Evolutionary conservation across 2,888 invertebrate genomes (phyloP).

Genomic region (Caenorhabditis afra): DNA sequence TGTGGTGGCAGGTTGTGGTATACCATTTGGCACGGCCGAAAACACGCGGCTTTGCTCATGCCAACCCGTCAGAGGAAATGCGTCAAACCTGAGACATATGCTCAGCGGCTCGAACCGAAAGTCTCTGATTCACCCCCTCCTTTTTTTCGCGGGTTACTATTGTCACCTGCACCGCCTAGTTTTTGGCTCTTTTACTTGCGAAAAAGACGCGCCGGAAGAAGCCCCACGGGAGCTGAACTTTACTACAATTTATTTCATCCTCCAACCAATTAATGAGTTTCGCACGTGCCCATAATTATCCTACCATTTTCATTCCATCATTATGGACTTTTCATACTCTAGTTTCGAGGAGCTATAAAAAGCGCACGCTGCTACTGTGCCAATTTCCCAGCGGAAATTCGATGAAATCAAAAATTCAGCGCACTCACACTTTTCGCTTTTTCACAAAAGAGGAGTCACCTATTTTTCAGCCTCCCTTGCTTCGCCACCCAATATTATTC

Average conservation of each 20-base stretch:
- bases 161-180: not conserved
- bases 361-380: not conserved
- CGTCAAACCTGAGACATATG: constrained; percentile 15
- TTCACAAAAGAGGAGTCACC: constrained; percentile 4
- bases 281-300: too few species aligned
- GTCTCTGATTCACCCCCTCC: constrained; percentile 3
- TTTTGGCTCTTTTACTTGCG: too few species aligned
- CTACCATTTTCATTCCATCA: too few species aligned
- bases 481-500: constrained; percentile 5
- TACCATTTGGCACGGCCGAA: constrained; percentile 5
- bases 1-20: too few species aligned
- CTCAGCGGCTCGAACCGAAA: not conserved
- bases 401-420: not conserved
- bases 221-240: too few species aligned
- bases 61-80: constrained; percentile 4
- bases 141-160: not conserved
- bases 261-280: too few species aligned
- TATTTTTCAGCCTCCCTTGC: constrained; percentile 5
- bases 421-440: not conserved
- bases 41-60: constrained; percentile 11
- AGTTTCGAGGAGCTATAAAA: not conserved
- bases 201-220: too few species aligned
- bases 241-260: too few species aligned
- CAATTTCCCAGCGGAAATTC: not conserved
- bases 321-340: too few species aligned